These are phyloP conservation scores for Lynx canadensis DNA, from an alignment of 2,113 vertebrate genomes.

Conservation along the genomic window DNA sequence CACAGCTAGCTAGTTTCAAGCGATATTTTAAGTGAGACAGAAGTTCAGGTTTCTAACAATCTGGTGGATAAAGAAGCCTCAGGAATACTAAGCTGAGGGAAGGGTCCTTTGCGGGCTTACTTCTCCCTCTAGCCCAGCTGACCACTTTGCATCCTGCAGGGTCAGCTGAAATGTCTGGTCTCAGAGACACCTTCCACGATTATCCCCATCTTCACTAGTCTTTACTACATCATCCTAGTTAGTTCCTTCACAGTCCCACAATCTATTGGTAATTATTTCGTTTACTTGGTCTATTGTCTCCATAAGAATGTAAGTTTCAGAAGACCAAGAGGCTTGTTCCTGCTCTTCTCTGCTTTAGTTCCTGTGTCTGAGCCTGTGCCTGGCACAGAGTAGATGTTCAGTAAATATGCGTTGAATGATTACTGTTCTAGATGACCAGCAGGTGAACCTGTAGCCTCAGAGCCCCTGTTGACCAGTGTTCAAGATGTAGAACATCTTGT, in stretches of 20 bases:
- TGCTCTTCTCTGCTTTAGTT: not conserved
- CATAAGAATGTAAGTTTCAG: not conserved
- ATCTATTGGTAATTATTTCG: not conserved
- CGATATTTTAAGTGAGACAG: not conserved
- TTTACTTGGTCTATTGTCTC: not conserved
- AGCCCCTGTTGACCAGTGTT: not conserved
- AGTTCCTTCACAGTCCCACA: not conserved
- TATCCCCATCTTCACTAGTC: not conserved
- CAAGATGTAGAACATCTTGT: not conserved
- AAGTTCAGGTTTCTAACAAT: not conserved
- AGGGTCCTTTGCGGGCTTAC: not conserved
- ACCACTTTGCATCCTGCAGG: not conserved
- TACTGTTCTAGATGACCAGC: not conserved
- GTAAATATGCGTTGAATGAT: not conserved
- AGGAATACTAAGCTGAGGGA: not conserved
- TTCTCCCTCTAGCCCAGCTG: not conserved
- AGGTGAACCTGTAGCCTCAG: not conserved
- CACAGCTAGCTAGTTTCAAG: not conserved
- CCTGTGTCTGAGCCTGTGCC: not conserved
- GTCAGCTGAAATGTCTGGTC: not conserved
- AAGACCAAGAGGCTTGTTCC: not conserved
- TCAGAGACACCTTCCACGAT: not conserved
- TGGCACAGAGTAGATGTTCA: not conserved
- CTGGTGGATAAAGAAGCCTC: not conserved
- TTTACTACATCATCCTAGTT: not conserved